Percentiles rank a stretch among this genome's conserved stretches.
Conservation (phyloP, 2,888 invertebrate species). For the Rhimphoctona megacephalus region DNA sequence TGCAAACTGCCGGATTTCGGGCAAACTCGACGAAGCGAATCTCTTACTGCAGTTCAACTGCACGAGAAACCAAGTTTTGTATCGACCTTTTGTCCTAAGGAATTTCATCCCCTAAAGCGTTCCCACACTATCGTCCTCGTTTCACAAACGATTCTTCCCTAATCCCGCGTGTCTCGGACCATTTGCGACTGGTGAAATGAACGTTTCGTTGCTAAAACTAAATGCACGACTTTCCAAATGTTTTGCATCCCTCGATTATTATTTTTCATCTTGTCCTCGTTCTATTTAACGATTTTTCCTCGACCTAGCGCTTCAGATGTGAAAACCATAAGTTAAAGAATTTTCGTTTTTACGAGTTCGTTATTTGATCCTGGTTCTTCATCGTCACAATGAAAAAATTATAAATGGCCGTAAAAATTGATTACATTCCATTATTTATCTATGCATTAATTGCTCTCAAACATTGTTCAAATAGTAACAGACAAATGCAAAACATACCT, state of each 20-base stretch:
- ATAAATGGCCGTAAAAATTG: not conserved
- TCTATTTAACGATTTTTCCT: not conserved
- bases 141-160: constrained; percentile 7
- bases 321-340: not conserved
- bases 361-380: not conserved
- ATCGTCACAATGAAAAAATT: not conserved
- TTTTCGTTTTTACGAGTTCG: not conserved
- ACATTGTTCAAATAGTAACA: not conserved
- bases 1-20: constrained; percentile 65
- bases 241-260: not conserved
- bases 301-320: not conserved
- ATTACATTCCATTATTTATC: not conserved
- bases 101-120: constrained; percentile 25
- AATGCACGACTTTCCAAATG: not conserved
- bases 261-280: not conserved
- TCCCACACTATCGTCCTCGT: constrained; percentile 8
- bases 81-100: constrained; percentile 29
- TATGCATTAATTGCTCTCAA: not conserved
- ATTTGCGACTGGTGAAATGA: not conserved
- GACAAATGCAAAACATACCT: not conserved
- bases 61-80: constrained; percentile 50
- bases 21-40: constrained; percentile 41
- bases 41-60: constrained; percentile 21
- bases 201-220: not conserved
- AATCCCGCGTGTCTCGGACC: constrained; percentile 2